Evolutionary conservation across 2,888 invertebrate species (phyloP).

Genomic region (Prostheceraeus crozeri): DNA sequence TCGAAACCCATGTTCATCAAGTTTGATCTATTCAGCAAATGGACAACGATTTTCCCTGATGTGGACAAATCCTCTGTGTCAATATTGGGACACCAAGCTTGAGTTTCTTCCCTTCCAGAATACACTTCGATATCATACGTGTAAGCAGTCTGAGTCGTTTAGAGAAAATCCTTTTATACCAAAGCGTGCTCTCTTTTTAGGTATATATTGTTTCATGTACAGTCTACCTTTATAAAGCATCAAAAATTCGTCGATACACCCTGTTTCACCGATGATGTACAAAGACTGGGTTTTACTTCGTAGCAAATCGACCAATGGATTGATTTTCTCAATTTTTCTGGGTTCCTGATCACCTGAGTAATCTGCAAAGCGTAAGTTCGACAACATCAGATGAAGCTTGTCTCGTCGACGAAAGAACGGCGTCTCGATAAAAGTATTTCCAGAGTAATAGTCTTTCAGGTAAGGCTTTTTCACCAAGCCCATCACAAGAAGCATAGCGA

Average conservation of each 20-base stretch:
- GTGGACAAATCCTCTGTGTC: conserved; percentile 20
- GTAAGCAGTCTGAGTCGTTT: conserved; percentile 11
- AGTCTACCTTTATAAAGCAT: conserved; percentile 13
- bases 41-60: conserved; percentile 7
- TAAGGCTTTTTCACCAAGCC: conserved; percentile 22
- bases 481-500: conserved; percentile 18
- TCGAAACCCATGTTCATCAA: conserved; percentile 5
- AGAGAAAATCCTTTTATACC: conserved; percentile 27
- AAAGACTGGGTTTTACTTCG: conserved; percentile 13
- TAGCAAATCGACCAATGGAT: conserved; percentile 19
- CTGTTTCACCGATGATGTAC: conserved; percentile 24
- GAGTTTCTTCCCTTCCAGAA: neutral
- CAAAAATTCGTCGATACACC: conserved; percentile 16
- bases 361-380: conserved; percentile 18
- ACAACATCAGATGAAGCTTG: conserved; percentile 18
- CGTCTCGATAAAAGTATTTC: conserved; percentile 17
- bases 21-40: neutral
- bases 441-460: conserved; percentile 24
- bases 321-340: conserved; percentile 21
- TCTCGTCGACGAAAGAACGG: conserved; percentile 17
- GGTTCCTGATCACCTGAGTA: conserved; percentile 18
- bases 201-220: conserved; percentile 18
- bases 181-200: conserved; percentile 21
- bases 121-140: conserved; percentile 26
- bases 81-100: conserved; percentile 25